Base-by-base conservation (phyloP, 2,797 vertebrate species). In the Paramormyrops hopkinsi region DNA sequence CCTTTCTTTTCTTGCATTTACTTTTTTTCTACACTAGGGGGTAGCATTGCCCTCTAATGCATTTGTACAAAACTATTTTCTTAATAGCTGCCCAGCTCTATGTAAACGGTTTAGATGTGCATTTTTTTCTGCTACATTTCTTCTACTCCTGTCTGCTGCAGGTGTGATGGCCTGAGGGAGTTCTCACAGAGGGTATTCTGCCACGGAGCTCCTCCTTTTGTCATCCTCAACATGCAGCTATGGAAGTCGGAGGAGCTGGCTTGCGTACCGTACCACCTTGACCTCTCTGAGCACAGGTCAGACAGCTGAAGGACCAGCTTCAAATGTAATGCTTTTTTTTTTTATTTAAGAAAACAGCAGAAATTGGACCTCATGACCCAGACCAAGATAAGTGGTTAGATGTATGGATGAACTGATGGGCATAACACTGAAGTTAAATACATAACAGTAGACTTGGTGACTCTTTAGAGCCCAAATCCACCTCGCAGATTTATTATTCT, bases 221-320 rank as follows among this genome's bases (percentile, higher is more conserved):
- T 98, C 91, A 97, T 98, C 88, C 94, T 98, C 91, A 97, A 98
- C 94, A 98, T 98, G 97, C 97, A 98, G 94, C 96, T 97, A 91
- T 98, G 97, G 97, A 97, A 96, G 92, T 97, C 97, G 4, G 97
- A 97, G 93, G 97, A 97, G 51, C 94, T 98, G 89, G 97, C 97
- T 2, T 97, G 98, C 73, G 97, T 98, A 19, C 97, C 97, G 0
- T 98, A 97, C 91, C 95, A 97, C 62, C 94, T 98, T 92, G 97
- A 95, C 88, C 95, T 98, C 91, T 97, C 96, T 86, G 95, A 97
- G 91, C 96, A 97, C 91, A 97, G 97, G 97, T 98, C 94, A 65
- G 92, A 33, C 46, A 48, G 88, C 46, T 82, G 19, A n/a, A 73
- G 56, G 8, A 88, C 50, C 86, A 37, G 33, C 33, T 17, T 41